Percentiles rank a stretch among this genome's conserved stretches.
These are phyloP conservation scores for Delphinapterus leucas DNA, from an alignment of 2,113 vertebrate genomes.

Conservation along the genomic window DNA sequence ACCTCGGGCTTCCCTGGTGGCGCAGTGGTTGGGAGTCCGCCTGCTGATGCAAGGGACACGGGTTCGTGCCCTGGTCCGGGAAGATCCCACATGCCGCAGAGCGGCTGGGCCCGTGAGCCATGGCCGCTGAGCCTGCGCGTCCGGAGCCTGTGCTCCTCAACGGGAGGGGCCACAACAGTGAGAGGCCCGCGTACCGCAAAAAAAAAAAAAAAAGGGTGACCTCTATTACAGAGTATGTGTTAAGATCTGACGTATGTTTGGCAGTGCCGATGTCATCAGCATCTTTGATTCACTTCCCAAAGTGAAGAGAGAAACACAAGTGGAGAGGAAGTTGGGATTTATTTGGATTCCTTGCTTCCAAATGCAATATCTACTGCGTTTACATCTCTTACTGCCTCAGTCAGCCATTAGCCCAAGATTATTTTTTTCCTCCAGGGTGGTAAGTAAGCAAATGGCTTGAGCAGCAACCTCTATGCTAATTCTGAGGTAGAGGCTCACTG, in stretches of 20 bases:
- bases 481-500: not conserved
- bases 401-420: not conserved
- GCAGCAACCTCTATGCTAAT: not conserved
- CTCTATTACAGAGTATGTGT: not conserved
- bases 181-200: too few species aligned
- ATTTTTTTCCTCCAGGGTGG: not conserved
- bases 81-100: too few species aligned
- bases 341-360: not conserved
- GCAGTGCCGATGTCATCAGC: not conserved
- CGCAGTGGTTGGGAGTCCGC: too few species aligned
- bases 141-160: too few species aligned
- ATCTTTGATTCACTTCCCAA: not conserved
- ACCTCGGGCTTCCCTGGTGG: not conserved
- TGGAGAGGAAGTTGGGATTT: not conserved
- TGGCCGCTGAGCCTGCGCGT: too few species aligned
- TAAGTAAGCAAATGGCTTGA: not conserved
- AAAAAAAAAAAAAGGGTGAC: not conserved
- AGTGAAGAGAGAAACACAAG: not conserved
- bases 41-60: too few species aligned
- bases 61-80: fast-evolving
- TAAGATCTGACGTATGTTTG: not conserved
- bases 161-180: too few species aligned
- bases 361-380: not conserved
- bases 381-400: not conserved
- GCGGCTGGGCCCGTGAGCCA: too few species aligned